Percentiles rank a stretch among this genome's conserved stretches.
phyloP scores from a whole-genome alignment of 2,113 vertebrate species.

The Neoarius graeffei region DNA sequence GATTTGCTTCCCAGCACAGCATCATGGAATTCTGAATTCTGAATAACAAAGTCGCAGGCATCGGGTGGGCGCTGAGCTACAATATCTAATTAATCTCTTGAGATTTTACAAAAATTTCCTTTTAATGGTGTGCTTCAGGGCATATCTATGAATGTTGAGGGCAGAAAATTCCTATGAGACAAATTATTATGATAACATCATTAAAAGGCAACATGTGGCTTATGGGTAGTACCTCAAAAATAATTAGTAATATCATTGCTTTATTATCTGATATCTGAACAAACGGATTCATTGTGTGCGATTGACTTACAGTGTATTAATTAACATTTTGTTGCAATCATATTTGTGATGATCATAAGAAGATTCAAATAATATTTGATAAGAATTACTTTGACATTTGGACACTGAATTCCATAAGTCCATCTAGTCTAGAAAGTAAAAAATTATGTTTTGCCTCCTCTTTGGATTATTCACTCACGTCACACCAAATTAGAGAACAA shows the following conservation, averaged over 20 bases:
- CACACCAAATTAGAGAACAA: background rate
- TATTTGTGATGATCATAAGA: background rate
- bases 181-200: background rate
- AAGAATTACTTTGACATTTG: background rate
- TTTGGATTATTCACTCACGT: background rate
- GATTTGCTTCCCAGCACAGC: slow-evolving; percentile 35
- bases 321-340: background rate
- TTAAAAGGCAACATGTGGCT: background rate
- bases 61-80: background rate
- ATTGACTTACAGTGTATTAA: background rate
- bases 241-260: background rate
- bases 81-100: slow-evolving; percentile 46
- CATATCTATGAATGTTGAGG: background rate
- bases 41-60: slow-evolving; percentile 14
- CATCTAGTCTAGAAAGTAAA: background rate
- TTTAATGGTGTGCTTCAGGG: slow-evolving; percentile 1
- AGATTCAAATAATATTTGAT: background rate
- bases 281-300: background rate
- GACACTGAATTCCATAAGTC: background rate
- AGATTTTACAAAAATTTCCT: slow-evolving; percentile 24
- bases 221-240: background rate
- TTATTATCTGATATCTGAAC: background rate
- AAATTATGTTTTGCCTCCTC: background rate
- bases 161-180: background rate
- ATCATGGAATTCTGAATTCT: slow-evolving; percentile 44